A percentile compares a stretch with the other conserved stretches of the same genome.
Conservation (phyloP, 2,797 vertebrate species). For the Rhinophrynus dorsalis region DNA sequence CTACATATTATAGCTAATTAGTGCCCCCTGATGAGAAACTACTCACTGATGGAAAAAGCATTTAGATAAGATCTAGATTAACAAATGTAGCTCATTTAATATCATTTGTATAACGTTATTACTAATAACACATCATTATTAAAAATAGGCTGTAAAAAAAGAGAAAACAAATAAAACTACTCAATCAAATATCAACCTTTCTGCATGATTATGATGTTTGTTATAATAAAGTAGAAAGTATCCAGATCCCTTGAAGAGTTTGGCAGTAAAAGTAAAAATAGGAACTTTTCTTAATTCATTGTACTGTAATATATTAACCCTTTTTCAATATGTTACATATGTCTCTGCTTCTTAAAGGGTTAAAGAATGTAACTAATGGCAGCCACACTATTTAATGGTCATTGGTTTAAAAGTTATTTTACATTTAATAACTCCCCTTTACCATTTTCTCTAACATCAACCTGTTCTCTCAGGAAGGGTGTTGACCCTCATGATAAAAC, state of each 20-base stretch:
- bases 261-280: no score
- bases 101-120: slow-evolving; percentile 79
- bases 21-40: slow-evolving; percentile 76
- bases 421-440: no score
- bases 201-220: slow-evolving; percentile 58
- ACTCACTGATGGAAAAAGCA: slow-evolving; percentile 74
- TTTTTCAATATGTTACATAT: no score
- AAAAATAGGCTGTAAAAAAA: slow-evolving; percentile 64
- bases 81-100: slow-evolving; percentile 83
- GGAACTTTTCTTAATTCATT: no score
- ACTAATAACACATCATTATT: slow-evolving; percentile 82
- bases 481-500: no score
- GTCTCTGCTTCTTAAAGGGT: no score
- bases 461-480: no score
- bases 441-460: no score
- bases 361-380: no score
- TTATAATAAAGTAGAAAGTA: slow-evolving; percentile 47
- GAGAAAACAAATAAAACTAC: slow-evolving; percentile 64
- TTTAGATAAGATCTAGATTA: slow-evolving; percentile 80
- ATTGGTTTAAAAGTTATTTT: no score
- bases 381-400: no score
- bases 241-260: background rate
- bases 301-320: no score
- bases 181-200: slow-evolving; percentile 72
- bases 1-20: slow-evolving; percentile 77